A percentile compares a stretch with the other conserved stretches of the same genome.
phyloP scores from a whole-genome alignment of 1,140 invertebrate species.

The Latrodectus geometricus region DNA sequence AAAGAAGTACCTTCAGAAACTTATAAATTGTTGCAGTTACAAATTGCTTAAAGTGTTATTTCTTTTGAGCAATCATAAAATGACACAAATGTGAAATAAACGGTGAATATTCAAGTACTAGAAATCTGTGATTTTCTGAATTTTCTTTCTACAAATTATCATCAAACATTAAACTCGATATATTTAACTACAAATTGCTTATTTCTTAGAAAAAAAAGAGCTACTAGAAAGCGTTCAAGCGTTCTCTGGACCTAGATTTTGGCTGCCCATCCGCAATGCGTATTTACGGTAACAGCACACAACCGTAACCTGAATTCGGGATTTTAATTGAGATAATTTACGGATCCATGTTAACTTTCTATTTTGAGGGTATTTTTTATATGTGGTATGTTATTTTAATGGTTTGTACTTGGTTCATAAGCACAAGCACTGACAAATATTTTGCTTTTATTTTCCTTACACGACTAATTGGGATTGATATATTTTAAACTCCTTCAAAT shows the following conservation, averaged over 20 bases:
- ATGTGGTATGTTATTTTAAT: not conserved
- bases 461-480: too few species aligned
- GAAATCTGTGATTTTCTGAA: not conserved
- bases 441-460: too few species aligned
- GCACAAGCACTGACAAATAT: not conserved
- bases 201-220: not conserved
- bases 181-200: not conserved
- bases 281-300: slow-evolving; percentile 31
- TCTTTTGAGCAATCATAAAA: too few species aligned
- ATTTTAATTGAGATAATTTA: slow-evolving; percentile 56
- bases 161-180: not conserved
- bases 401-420: slow-evolving; percentile 26
- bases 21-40: too few species aligned
- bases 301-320: slow-evolving; percentile 44
- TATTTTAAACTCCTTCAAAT: too few species aligned
- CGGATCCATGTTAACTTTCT: slow-evolving; percentile 40
- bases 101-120: not conserved
- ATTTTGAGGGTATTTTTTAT: slow-evolving; percentile 11
- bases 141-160: not conserved
- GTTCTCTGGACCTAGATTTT: slow-evolving; percentile 52
- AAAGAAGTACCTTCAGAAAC: too few species aligned
- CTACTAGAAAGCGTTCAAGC: slow-evolving; percentile 36
- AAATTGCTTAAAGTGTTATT: too few species aligned
- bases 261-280: slow-evolving; percentile 23
- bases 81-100: too few species aligned